Base-by-base conservation (phyloP, 2,113 vertebrate species). In the Chionomys nivalis region DNA sequence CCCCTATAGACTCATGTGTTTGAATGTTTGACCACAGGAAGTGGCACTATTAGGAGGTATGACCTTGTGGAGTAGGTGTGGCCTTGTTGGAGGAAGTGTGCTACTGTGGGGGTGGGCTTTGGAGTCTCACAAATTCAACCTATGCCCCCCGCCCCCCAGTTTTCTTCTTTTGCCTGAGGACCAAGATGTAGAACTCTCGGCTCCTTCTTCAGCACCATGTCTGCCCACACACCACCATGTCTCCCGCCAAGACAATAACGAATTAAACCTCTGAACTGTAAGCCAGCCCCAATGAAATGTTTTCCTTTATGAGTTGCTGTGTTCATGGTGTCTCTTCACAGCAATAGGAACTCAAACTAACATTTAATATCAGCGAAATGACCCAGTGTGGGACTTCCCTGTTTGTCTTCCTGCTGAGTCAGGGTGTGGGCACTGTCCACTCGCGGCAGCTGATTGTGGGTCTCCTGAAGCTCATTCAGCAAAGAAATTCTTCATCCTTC, bases 401-500 rank as follows among this genome's bases (percentile, higher is more conserved):
- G 23, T 77, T 39, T 1, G 61, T 47, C 17, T 47, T 47, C 19
- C 47, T 72, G 42, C 88, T 75, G 44, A 79, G 49, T 58, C 52
- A 36, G 90, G 7, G 3, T 76, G 81, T 58, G 31, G 7, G 28
- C 3, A 19, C 26, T 16, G 7, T 52, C 6, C 49, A 63, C 26
- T 73, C 26, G 24, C 0, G 23, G 26, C 8, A 23, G 58, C 49
- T 92, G 31, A 24, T 10, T 21, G 52, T 10, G 42, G 7, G 23
- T 44, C 52, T 89, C 66, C 86, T 87, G 47, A 68, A n/a, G 76
- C 68, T 90, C 90, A 87, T 93, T 90, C 24, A 17, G 28, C 78
- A 47, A 66, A 33, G 47, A 93, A 39, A 36, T 55, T 83, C 68
- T 89, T 79, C 17, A 44, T 75, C 52, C 44, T 87, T 44, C 61